These are phyloP conservation scores for Ammospiza nelsoni DNA, from an alignment of 2,113 vertebrate genomes.

Conservation along the genomic window DNA sequence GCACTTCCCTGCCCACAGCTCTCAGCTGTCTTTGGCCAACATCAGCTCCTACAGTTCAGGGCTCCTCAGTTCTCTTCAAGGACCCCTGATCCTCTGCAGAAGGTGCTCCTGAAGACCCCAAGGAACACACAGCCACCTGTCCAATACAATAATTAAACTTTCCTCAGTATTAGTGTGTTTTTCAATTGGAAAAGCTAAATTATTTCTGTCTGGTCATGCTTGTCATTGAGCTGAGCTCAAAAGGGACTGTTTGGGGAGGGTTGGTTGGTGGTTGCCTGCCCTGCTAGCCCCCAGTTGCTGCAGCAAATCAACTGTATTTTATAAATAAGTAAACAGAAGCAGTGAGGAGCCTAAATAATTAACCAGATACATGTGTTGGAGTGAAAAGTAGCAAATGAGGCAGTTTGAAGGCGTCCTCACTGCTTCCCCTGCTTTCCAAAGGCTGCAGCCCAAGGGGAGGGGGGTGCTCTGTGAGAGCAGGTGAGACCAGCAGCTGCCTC, in stretches of 20 bases:
- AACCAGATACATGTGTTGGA: not conserved
- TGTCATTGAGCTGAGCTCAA: not conserved
- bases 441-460: not conserved
- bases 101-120: not conserved
- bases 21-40: not conserved
- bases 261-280: not conserved
- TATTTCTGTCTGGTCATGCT: rapidly evolving
- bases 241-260: not conserved
- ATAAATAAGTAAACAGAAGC: not conserved
- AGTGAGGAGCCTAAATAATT: slow-evolving; percentile 23
- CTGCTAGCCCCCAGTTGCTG: not conserved
- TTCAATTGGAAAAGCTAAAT: not conserved
- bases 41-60: not conserved
- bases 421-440: not conserved
- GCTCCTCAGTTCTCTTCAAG: not conserved
- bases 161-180: not conserved
- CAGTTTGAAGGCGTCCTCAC: not conserved
- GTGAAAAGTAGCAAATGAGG: slow-evolving; percentile 17
- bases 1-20: not conserved
- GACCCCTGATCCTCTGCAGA: not conserved
- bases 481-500: not conserved
- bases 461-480: not conserved
- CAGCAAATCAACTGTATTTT: not conserved
- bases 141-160: not conserved
- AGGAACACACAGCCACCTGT: not conserved